A percentile compares a stretch with the other conserved stretches of the same genome.
phyloP scores from a whole-genome alignment of 2,797 vertebrate genomes.

The Rhinatrema bivittatum region DNA sequence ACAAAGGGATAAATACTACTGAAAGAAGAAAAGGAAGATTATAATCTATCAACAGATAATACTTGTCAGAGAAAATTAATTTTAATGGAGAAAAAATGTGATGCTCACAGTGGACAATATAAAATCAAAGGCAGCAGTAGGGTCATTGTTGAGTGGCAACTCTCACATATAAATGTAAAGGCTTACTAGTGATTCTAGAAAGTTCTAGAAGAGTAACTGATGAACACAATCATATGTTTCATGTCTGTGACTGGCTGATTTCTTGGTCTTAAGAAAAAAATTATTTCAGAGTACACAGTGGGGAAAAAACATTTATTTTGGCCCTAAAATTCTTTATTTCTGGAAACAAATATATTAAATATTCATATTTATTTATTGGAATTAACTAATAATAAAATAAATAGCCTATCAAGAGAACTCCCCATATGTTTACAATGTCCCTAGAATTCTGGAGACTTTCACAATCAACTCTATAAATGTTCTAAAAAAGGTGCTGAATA shows the following conservation, averaged over 20 bases:
- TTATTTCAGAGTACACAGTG: constrained; percentile 4
- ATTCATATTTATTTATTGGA: constrained; percentile 42
- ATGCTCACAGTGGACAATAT: too few species aligned
- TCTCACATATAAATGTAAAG: too few species aligned
- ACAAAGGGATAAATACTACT: constrained; percentile 33
- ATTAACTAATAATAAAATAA: constrained; percentile 58
- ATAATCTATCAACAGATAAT: constrained; percentile 29
- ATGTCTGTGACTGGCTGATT: too few species aligned
- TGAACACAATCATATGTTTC: too few species aligned
- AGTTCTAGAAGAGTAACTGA: too few species aligned
- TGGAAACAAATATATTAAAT: constrained; percentile 53
- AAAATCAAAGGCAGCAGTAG: too few species aligned
- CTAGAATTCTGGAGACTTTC: constrained; percentile 55
- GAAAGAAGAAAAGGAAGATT: constrained; percentile 10
- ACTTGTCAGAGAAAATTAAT: constrained; percentile 30
- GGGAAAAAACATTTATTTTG: constrained; percentile 16
- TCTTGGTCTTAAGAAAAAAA: too few species aligned
- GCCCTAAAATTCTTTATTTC: constrained; percentile 35
- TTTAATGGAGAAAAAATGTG: constrained; percentile 40
- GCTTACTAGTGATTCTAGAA: too few species aligned
- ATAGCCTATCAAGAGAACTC: constrained; percentile 59
- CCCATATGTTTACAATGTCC: constrained; percentile 62
- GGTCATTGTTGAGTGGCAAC: too few species aligned
- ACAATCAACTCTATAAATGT: constrained; percentile 75
- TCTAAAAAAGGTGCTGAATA: constrained; percentile 84